Base-by-base conservation (phyloP, 2,888 invertebrate genomes). In the Caenorhabditis imperialis region DNA sequence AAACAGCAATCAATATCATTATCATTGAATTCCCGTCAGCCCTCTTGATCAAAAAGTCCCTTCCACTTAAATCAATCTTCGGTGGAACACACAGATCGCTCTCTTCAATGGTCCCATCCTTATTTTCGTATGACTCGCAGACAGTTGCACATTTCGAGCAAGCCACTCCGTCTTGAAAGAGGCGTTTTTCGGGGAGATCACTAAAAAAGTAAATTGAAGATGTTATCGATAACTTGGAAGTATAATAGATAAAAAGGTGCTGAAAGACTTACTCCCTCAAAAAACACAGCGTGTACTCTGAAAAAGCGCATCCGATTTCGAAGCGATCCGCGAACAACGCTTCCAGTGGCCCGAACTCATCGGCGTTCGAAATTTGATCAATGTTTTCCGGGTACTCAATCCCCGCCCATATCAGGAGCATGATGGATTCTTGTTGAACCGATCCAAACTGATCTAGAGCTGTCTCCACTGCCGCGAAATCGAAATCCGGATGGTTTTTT, bases 221-320 rank as follows among this genome's bases (percentile, higher is more conserved):
- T 10, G 10, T 33, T 33, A 8, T 33, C 7, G 7, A 6, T 10
- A 33, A 6, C 37, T 3, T 12, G 37, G n/a, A 12, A 16, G n/a
- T 37, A 8, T 3, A n/a, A 12, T 12, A 37, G 12, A 3, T 16
- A n/a, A 16, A 16, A 37, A 37, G 3, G 12, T 37, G 33, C 33
- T 12, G 37, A n/a, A 16, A 37, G 10, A 12, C 55, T 37, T 10
- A 47, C 57, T 42, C n/a, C n/a, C 25, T 45, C 45, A 57, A 2
- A 16, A 57, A 57, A 18, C 57, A 57, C 0, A 45, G 30, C 1
- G 57, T 45, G n/a, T 33, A 35, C 12, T 57, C 33, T 1, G 57
- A 35, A 18, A 45, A 57, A n/a, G n/a, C n/a, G 23, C 57, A 57
- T 3, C 57, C 57, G 10, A 57, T 22, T 12, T 57, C 57, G 18